Percentiles rank a stretch among this genome's conserved stretches.
phyloP scores from a whole-genome alignment of 2,888 invertebrate genomes.

The Ptilodon capucinus region DNA sequence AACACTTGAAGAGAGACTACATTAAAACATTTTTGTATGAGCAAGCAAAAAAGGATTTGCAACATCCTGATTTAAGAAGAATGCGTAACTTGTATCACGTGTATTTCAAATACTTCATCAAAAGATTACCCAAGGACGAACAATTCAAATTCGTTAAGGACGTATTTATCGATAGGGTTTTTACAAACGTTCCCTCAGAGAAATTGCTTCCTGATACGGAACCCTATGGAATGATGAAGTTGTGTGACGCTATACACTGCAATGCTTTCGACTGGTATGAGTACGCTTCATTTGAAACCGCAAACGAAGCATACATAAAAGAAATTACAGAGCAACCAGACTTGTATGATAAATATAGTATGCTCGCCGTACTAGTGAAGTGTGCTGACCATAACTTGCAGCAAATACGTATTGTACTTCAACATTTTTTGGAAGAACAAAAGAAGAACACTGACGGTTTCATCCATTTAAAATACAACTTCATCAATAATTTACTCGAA shows the following conservation, averaged over 20 bases:
- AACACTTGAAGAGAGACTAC: constrained; percentile 48
- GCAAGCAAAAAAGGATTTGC: constrained; percentile 25
- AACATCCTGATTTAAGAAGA: constrained; percentile 4
- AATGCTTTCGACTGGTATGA: constrained; percentile 51
- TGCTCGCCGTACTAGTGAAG: constrained; percentile 46
- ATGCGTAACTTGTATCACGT: constrained; percentile 34
- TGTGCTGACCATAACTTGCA: constrained; percentile 40
- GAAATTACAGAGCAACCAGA: constrained; percentile 35
- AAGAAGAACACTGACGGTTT: constrained; percentile 38
- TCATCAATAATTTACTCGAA: constrained; percentile 42
- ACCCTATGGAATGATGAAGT: constrained; percentile 26
- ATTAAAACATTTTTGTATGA: constrained; percentile 48
- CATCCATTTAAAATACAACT: constrained; percentile 33
- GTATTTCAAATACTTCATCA: constrained; percentile 43
- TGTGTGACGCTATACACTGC: constrained; percentile 17
- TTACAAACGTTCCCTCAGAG: constrained; percentile 21
- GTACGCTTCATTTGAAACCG: constrained; percentile 53
- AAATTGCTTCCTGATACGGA: constrained; percentile 26
- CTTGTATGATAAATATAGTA: constrained; percentile 29
- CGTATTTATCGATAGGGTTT: constrained; percentile 48
- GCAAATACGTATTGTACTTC: constrained; percentile 43
- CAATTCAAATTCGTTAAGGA: constrained; percentile 54
- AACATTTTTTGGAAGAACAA: constrained; percentile 48
- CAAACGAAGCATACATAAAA: constrained; percentile 50
- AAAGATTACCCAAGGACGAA: constrained; percentile 46